A percentile compares a stretch with the other conserved stretches of the same genome.
These are phyloP conservation scores for Struthidea cinerea DNA, from an alignment of 2,113 vertebrate genomes.

Conservation along the genomic window DNA sequence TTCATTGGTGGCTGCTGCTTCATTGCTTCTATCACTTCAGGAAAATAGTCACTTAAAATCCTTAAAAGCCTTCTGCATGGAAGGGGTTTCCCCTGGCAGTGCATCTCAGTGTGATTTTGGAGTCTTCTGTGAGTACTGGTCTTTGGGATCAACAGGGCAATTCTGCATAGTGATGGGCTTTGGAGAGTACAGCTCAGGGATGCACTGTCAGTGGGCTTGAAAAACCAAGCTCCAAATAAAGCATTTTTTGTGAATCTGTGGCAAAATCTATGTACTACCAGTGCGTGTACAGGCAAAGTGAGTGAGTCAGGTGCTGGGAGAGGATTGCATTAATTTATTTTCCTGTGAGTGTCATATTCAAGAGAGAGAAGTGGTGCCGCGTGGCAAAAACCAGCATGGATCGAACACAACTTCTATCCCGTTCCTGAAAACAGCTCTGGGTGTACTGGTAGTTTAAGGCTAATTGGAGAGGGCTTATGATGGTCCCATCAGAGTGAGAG, in stretches of 20 bases:
- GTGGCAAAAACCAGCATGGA: neutral
- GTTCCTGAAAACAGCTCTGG: neutral
- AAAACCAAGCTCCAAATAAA: neutral
- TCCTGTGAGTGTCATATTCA: neutral
- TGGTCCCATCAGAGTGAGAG: neutral
- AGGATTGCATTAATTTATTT: neutral
- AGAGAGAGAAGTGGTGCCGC: neutral
- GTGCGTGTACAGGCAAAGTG: neutral
- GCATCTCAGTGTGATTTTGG: neutral
- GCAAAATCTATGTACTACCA: neutral
- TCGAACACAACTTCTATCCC: neutral
- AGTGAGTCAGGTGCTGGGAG: neutral
- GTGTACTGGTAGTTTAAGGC: neutral
- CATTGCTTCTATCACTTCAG: neutral
- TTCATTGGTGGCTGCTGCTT: neutral
- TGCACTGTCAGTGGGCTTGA: neutral
- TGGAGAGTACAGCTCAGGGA: neutral
- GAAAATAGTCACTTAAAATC: neutral
- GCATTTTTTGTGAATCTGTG: neutral
- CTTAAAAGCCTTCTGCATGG: neutral
- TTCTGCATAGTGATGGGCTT: neutral
- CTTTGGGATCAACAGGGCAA: neutral
- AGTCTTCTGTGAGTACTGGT: neutral
- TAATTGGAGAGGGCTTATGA: constrained; percentile 16
- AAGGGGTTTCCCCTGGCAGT: neutral